phyloP scores from a whole-genome alignment of 1,140 invertebrate species.

The Mesaphorura yosii region DNA sequence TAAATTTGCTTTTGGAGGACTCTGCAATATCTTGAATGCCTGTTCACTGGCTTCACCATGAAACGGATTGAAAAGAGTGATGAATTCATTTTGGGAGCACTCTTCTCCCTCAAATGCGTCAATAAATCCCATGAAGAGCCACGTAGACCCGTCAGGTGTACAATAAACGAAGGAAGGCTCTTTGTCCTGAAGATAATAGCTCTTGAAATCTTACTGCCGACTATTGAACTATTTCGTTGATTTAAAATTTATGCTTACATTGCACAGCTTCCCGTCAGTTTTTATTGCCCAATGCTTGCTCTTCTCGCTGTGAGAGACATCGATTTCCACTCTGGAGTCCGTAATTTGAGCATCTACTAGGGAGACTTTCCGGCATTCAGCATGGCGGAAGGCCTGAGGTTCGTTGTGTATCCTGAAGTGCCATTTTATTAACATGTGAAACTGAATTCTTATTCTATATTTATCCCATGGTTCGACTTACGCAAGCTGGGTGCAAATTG shows the following conservation, averaged over 20 bases:
- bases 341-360: not conserved
- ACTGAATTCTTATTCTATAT: not conserved
- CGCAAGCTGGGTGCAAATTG: constrained; percentile 1
- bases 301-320: not conserved
- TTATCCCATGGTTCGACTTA: not conserved
- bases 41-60: not conserved
- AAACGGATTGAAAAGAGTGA: constrained; percentile 9
- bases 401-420: not conserved
- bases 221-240: too few relatives aligned
- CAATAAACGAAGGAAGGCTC: constrained; percentile 16
- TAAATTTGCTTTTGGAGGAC: not conserved
- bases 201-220: too few relatives aligned
- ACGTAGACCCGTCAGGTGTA: not conserved
- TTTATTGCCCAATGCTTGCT: not conserved
- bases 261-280: not conserved
- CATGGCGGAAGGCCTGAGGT: not conserved
- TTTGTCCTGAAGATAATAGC: too few relatives aligned
- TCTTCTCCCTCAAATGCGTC: not conserved
- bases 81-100: not conserved
- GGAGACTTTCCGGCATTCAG: not conserved
- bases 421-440: not conserved
- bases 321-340: not conserved
- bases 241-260: not conserved
- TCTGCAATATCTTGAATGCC: not conserved
- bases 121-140: constrained; percentile 5